Evolutionary conservation across 23 tunicate genomes (phyloP), one percentile per base, ranked within the genome.

Genomic region (Halocynthia aurantium): DNA sequence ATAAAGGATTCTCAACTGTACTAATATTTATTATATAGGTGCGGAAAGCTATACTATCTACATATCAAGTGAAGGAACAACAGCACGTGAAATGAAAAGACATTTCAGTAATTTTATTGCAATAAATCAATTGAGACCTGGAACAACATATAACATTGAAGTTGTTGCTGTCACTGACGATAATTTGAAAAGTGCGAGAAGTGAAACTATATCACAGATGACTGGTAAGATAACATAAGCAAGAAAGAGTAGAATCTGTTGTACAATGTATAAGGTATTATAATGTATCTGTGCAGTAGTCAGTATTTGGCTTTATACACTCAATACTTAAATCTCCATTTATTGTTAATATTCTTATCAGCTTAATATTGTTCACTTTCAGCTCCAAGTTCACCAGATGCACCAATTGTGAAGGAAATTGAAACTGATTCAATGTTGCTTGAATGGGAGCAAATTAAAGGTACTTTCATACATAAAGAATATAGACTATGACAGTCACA

Each of bases 181-280:
- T 13, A 86, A 80, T 15, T 8, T 77, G 10, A 83, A 76, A 65
- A 77, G 93, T 55, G 65, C 57, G 52, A 77, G 83, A 54, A 87
- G 93, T 69, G 73, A 64, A 61, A 17, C 55, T 8, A 52, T 77
- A 49, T 55, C 76, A 52, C 65, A 61, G 73, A 58, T 56, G 61
- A 87, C 86, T 52, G 80, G 93, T 87, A 63, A 77, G 85, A 31
- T 4, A 31, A n/a, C n/a, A n/a, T n/a, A n/a, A n/a, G n/a, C n/a
- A n/a, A n/a, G n/a, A n/a, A n/a, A n/a, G n/a, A n/a, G n/a, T n/a
- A n/a, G n/a, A n/a, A n/a, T n/a, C n/a, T n/a, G n/a, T n/a, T n/a
- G n/a, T n/a, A n/a, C n/a, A n/a, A n/a, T n/a, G n/a, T n/a, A n/a
- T n/a, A n/a, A n/a, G 1, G 44, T 31, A 1, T 1, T 31, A 4